A percentile compares a stretch with the other conserved stretches of the same genome.
These are phyloP conservation scores for Hozukius guyotensis DNA, from an alignment of 2,797 vertebrate species.

Conservation along the genomic window DNA sequence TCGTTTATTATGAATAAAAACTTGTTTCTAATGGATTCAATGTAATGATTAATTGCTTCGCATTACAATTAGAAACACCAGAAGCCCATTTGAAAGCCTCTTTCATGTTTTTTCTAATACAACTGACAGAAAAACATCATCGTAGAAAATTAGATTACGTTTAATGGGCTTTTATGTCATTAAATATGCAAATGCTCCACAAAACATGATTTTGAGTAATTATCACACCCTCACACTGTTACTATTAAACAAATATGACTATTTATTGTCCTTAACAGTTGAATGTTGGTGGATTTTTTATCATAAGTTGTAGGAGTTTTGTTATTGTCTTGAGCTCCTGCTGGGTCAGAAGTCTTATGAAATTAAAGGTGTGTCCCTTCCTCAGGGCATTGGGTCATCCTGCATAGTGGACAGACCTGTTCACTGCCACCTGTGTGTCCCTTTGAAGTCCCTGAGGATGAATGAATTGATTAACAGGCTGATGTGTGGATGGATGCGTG, in stretches of 20 bases:
- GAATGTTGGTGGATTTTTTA: background rate
- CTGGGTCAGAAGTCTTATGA: background rate
- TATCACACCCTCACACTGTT: background rate
- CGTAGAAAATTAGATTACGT: background rate
- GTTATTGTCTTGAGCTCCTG: background rate
- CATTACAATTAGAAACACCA: background rate
- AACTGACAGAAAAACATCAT: background rate
- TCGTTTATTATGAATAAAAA: background rate
- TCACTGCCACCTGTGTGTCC: slow-evolving; percentile 23
- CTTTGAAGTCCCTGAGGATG: background rate
- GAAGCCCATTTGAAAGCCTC: background rate
- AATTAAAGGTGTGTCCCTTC: slow-evolving; percentile 27
- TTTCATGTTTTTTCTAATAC: background rate
- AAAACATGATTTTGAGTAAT: background rate
- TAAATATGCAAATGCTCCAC: slow-evolving; percentile 11
- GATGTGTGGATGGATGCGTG: background rate
- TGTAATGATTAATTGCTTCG: background rate
- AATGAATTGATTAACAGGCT: background rate
- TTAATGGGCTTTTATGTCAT: background rate
- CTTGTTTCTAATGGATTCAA: background rate
- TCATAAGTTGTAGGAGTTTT: background rate
- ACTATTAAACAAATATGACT: background rate
- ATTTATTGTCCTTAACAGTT: background rate
- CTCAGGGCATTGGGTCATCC: background rate
- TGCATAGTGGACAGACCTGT: slow-evolving; percentile 60